These are phyloP conservation scores for Nannospalax galili DNA, from an alignment of 2,113 vertebrate species.

Conservation along the genomic window DNA sequence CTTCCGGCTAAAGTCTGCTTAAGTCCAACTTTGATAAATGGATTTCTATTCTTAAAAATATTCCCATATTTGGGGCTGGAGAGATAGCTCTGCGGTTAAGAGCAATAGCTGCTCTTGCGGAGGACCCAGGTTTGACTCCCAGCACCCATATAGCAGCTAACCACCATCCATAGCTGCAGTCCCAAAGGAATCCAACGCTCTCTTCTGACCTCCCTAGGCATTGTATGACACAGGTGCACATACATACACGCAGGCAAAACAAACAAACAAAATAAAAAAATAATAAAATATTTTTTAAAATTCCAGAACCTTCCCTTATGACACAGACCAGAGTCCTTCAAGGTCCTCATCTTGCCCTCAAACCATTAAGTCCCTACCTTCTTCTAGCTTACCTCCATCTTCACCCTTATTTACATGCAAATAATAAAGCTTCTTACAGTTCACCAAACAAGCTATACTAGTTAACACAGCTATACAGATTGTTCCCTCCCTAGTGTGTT, in stretches of 20 bases:
- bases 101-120: no score
- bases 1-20: neutral
- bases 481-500: neutral
- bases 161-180: no score
- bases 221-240: no score
- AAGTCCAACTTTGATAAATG: neutral
- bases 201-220: no score
- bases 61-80: neutral
- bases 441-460: neutral
- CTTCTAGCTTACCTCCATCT: neutral
- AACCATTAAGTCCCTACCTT: no score
- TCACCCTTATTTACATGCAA: neutral
- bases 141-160: no score
- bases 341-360: neutral
- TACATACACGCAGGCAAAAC: no score
- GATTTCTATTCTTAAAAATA: neutral
- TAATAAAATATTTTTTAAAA: no score
- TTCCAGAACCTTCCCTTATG: neutral
- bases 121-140: no score
- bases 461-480: neutral
- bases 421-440: neutral
- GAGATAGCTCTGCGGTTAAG: no score
- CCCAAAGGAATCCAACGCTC: no score
- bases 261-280: no score
- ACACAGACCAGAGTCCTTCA: neutral